Base-by-base conservation (phyloP, 2,797 vertebrate species). In the Xiphophorus birchmanni region DNA sequence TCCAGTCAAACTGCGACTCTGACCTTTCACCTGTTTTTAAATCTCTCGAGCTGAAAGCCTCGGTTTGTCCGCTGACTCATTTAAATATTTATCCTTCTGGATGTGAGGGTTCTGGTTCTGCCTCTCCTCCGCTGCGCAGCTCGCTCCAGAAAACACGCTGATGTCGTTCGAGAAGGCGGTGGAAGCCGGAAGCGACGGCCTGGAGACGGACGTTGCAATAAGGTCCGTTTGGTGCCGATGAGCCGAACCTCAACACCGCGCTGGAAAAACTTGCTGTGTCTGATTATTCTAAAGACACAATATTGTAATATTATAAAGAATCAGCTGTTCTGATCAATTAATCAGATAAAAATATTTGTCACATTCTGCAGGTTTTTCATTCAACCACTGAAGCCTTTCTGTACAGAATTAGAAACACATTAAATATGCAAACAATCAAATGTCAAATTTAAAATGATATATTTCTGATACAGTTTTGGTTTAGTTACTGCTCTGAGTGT, bases 91-190 rank as follows among this genome's bases (percentile, higher is more conserved):
- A 76, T 29, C 4, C 6, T 37, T 29, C 26, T 23, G 3, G 2
- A 47, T 50, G 13, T 40, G 9, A 5, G 73, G n/a, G 47, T 10
- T 60, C 35, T 17, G 65, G 42, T 9, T n/a, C 26, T 60, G 13
- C 54, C 67, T 7, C 29, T 81, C 15, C 2, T 26, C 63, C 5
- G 0, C 2, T 72, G 15, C 4, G 2, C 85, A 99, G 98, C 52
- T 97, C 0, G 97, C 96, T 0, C 97, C 98, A 77, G 98, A 99
- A 92, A 99, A 99, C 88, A 99, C 98, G 0, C 90, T 96, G 87
- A 97, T 98, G 97, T 95, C 98, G 0, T 99, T 98, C 91, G 94
- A 96, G 92, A 98, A 97, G 92, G 96, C 97, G 0, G 93, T 97
- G 89, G 96, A 97, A 73, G 84, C 94, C 0, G 95, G 94, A 65